Conservation (phyloP, 1,140 invertebrate genomes). For the Subanguina moxae region DNA sequence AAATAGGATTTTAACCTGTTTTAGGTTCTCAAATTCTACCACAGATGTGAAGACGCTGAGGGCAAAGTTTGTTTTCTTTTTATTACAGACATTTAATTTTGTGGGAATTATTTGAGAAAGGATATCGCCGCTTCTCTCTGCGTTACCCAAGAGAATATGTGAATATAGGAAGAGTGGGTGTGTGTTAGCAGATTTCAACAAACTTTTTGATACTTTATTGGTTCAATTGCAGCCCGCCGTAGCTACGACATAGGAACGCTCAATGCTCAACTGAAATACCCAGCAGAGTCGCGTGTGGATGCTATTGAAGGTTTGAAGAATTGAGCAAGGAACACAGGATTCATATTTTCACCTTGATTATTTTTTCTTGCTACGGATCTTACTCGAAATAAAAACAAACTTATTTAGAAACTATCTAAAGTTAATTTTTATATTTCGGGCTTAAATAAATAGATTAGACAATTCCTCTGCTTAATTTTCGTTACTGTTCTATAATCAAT, state of each 20-base stretch:
- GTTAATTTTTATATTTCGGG: too few species aligned
- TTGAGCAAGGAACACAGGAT: neutral
- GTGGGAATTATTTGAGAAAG: constrained; percentile 24
- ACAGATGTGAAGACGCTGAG: constrained; percentile 35
- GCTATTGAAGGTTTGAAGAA: neutral
- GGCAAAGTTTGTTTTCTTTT: constrained; percentile 17
- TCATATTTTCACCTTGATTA: too few species aligned
- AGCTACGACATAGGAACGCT: constrained; percentile 28
- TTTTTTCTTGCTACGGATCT: too few species aligned
- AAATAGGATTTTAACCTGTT: constrained; percentile 24
- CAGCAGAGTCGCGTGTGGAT: neutral
- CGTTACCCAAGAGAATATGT: constrained; percentile 26
- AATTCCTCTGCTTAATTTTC: too few species aligned
- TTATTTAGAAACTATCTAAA: too few species aligned
- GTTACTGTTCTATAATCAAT: too few species aligned
- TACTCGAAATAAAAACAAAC: too few species aligned
- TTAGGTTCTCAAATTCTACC: constrained; percentile 28
- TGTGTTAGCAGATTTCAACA: neutral
- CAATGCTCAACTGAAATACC: constrained; percentile 20
- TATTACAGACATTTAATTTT: neutral
- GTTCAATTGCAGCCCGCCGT: constrained; percentile 22
- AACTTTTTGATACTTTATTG: constrained; percentile 9
- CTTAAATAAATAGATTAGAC: too few species aligned
- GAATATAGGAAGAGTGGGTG: neutral
- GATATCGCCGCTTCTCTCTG: constrained; percentile 24